Percentiles rank a stretch among this genome's conserved stretches.
Evolutionary conservation across 2,888 invertebrate genomes (phyloP).

Genomic region (Xylophagus ater): DNA sequence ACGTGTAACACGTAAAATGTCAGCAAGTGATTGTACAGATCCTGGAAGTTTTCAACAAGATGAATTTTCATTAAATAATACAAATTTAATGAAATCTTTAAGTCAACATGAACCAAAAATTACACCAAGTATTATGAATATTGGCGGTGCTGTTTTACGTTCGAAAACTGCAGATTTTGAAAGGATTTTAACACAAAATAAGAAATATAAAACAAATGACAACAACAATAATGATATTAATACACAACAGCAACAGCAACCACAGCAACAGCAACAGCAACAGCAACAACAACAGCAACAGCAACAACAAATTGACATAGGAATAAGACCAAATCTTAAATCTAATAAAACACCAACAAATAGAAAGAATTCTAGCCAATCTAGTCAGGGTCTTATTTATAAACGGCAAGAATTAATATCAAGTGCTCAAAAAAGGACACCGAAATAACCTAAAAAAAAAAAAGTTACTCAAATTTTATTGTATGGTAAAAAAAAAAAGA

Average conservation of each 20-base stretch:
- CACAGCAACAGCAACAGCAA: background rate
- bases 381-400: conserved; percentile 46
- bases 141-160: conserved; percentile 52
- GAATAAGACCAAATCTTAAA: background rate
- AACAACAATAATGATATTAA: background rate
- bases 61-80: too few relatives aligned
- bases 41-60: too few relatives aligned
- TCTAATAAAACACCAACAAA: conserved; percentile 16
- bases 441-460: conserved; percentile 5
- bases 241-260: background rate
- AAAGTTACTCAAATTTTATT: too few relatives aligned
- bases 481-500: too few relatives aligned
- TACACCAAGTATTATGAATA: conserved; percentile 51
- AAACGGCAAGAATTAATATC: conserved; percentile 73
- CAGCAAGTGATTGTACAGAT: too few relatives aligned
- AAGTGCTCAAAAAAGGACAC: conserved; percentile 46
- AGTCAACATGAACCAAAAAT: conserved; percentile 32
- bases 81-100: too few relatives aligned
- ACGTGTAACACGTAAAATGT: too few relatives aligned
- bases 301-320: conserved; percentile 3
- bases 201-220: conserved; percentile 9
- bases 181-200: conserved; percentile 26
- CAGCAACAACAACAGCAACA: conserved; percentile 5
- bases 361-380: conserved; percentile 19
- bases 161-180: conserved; percentile 60